These are phyloP conservation scores for Augiades crinisus DNA, from an alignment of 2,888 invertebrate species.

Conservation along the genomic window DNA sequence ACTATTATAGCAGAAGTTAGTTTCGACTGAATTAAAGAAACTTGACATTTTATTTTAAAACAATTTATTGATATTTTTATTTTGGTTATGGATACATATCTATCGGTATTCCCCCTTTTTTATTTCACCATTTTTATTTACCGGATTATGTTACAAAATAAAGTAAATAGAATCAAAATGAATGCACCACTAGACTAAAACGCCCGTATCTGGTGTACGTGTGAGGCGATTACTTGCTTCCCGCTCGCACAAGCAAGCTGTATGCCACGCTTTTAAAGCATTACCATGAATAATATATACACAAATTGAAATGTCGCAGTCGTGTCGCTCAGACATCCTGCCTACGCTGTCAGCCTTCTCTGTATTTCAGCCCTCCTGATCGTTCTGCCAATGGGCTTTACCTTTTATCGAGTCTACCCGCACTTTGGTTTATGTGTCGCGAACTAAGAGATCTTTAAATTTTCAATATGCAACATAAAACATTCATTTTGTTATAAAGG, in stretches of 20 bases:
- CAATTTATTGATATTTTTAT: no score
- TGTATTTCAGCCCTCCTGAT: slow-evolving; percentile 60
- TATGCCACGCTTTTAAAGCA: slow-evolving; percentile 78
- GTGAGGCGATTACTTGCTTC: slow-evolving; percentile 69
- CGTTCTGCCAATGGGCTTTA: slow-evolving; percentile 66
- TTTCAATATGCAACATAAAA: no score
- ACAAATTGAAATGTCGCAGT: slow-evolving; percentile 80
- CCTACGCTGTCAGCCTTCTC: slow-evolving; percentile 51
- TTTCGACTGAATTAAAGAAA: no score
- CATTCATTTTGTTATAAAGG: no score
- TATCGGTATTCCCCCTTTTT: no score
- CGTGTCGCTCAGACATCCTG: slow-evolving; percentile 68
- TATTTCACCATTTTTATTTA: no score
- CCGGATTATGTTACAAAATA: no score
- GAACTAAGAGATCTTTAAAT: slow-evolving; percentile 2
- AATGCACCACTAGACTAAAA: slow-evolving; percentile 7
- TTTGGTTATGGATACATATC: no score
- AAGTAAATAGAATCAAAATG: background rate
- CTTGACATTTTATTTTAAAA: no score
- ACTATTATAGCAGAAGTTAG: no score
- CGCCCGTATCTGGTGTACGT: slow-evolving; percentile 64
- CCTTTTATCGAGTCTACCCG: slow-evolving; percentile 58
- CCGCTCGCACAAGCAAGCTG: slow-evolving; percentile 61
- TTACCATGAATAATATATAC: slow-evolving; percentile 81
- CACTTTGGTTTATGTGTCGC: background rate